These are phyloP conservation scores for Thaleichthys pacificus DNA, from an alignment of 2,797 vertebrate species.

Conservation along the genomic window DNA sequence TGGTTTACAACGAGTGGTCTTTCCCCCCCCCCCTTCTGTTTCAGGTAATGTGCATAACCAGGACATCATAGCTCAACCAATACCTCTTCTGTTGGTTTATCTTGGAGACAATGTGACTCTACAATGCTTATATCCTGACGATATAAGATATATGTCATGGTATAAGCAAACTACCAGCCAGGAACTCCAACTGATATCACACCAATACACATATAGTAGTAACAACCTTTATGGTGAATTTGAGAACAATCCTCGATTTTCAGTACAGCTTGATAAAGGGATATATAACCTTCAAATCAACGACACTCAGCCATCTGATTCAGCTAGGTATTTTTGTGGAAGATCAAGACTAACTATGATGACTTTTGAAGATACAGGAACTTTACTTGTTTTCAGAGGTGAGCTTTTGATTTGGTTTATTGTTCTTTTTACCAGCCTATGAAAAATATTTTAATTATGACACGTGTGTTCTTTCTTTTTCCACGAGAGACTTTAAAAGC, in stretches of 20 bases:
- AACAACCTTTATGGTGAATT: background rate
- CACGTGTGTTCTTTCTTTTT: background rate
- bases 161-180: slow-evolving; percentile 2
- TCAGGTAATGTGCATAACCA: background rate
- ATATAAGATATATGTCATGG: background rate
- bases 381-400: background rate
- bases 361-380: background rate
- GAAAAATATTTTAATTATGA: background rate
- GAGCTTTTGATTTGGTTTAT: background rate
- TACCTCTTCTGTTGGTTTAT: background rate
- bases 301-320: slow-evolving; percentile 4
- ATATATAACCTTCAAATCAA: background rate
- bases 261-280: background rate
- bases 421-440: background rate
- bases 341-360: background rate
- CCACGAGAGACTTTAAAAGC: too few relatives aligned
- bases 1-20: too few relatives aligned
- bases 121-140: background rate
- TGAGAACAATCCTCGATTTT: slow-evolving; percentile 6
- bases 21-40: background rate
- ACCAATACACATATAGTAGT: background rate
- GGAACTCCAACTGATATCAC: background rate
- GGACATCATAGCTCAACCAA: background rate
- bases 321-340: slow-evolving; percentile 7
- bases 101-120: slow-evolving; percentile 11